These are phyloP conservation scores for Rhea pennata DNA, from an alignment of 2,113 vertebrate species.

Conservation along the genomic window DNA sequence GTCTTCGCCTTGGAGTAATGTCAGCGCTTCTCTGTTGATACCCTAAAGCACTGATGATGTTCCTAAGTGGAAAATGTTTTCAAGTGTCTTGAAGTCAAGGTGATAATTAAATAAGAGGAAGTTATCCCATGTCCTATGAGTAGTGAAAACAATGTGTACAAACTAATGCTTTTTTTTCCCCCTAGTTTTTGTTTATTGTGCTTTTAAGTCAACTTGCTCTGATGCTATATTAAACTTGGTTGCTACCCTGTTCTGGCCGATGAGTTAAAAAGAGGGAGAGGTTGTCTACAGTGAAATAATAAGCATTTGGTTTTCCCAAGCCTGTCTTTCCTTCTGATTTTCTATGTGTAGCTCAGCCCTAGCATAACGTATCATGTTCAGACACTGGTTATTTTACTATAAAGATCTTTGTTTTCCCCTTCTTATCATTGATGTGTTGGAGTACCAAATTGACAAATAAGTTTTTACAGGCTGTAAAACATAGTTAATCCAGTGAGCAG, in stretches of 20 bases:
- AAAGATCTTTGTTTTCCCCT: neutral
- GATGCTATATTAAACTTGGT: neutral
- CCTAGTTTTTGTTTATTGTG: neutral
- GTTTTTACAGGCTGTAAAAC: constrained; percentile 49
- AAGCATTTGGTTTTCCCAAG: neutral
- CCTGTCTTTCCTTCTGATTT: constrained; percentile 44
- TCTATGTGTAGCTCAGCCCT: neutral
- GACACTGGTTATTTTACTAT: neutral
- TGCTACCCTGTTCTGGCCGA: constrained; percentile 48
- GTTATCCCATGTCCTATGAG: neutral
- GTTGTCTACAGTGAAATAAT: neutral
- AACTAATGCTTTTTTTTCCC: neutral
- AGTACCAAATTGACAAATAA: constrained; percentile 37
- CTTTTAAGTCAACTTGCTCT: neutral
- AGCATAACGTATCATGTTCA: neutral
- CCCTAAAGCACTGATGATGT: neutral
- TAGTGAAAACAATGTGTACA: neutral
- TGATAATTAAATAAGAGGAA: neutral
- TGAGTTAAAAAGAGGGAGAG: constrained; percentile 13
- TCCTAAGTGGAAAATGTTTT: neutral
- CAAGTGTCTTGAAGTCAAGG: neutral
- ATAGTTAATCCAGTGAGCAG: constrained; percentile 40
- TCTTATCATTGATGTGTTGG: constrained; percentile 33
- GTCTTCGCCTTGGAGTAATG: neutral
- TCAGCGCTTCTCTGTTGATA: neutral